These are phyloP conservation scores for Leptinotarsa lineolata DNA, from an alignment of 1,140 invertebrate genomes.

Conservation along the genomic window DNA sequence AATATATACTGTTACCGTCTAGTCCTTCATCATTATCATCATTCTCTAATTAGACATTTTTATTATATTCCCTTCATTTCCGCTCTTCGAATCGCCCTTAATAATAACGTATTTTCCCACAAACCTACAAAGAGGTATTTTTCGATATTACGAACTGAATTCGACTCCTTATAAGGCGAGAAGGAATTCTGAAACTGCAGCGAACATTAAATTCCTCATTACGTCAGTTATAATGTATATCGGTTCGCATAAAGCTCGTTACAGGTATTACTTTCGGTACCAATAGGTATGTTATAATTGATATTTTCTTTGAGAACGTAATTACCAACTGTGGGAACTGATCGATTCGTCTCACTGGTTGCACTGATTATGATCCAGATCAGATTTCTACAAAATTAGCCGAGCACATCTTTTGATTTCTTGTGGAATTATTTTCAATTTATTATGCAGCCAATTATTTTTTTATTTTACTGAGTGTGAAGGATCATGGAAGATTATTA, in stretches of 20 bases:
- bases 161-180: background rate
- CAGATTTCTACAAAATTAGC: background rate
- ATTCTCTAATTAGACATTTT: background rate
- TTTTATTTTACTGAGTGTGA: too few species aligned
- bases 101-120: conserved; percentile 1
- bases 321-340: background rate
- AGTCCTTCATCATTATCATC: too few species aligned
- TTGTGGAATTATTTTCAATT: background rate
- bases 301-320: background rate
- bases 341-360: background rate
- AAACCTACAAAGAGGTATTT: background rate
- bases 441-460: too few species aligned
- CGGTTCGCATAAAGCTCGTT: conserved; percentile 1
- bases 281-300: conserved; percentile 12
- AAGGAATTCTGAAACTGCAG: conserved; percentile 1
- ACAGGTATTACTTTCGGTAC: conserved; percentile 9
- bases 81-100: background rate
- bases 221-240: background rate
- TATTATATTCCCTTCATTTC: conserved; percentile 4
- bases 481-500: too few species aligned
- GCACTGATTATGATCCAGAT: background rate
- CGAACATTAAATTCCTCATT: conserved; percentile 12
- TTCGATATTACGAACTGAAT: conserved; percentile 3
- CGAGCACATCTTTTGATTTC: background rate
- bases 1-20: too few species aligned